phyloP scores from a whole-genome alignment of 2,113 vertebrate species.

The Poecilia latipinna region DNA sequence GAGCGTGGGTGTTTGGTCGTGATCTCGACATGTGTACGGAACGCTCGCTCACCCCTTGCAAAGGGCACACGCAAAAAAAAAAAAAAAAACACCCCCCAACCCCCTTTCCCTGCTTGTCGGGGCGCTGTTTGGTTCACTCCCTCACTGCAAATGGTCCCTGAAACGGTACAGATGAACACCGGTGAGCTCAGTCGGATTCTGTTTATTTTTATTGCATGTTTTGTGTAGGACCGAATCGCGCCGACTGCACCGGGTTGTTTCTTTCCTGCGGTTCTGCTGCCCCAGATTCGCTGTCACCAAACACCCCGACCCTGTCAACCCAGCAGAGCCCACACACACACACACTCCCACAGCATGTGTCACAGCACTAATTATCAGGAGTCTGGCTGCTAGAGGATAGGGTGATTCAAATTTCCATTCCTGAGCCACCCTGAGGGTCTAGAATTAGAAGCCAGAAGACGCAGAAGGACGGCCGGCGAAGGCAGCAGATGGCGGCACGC shows the following conservation, averaged over 20 bases:
- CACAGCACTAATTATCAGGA: conserved; percentile 71
- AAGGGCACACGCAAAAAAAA: conserved; percentile 23
- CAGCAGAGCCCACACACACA: conserved; percentile 30
- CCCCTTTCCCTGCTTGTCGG: conserved; percentile 23
- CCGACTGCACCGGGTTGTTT: conserved; percentile 38
- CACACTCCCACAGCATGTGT: conserved; percentile 57
- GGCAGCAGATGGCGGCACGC: conserved; percentile 44
- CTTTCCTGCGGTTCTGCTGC: conserved; percentile 50
- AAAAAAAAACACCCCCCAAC: conserved; percentile 31
- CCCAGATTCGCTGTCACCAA: conserved; percentile 74
- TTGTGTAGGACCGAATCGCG: conserved; percentile 60
- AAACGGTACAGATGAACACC: conserved; percentile 18
- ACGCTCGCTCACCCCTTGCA: conserved; percentile 47
- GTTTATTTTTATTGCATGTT: neutral
- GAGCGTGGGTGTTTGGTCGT: conserved; percentile 67
- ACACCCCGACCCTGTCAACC: conserved; percentile 71
- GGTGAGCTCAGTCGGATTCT: neutral
- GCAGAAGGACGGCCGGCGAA: conserved; percentile 49
- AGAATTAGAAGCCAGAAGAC: conserved; percentile 67
- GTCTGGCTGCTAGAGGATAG: conserved; percentile 57
- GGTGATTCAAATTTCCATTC: conserved; percentile 74
- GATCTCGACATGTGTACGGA: conserved; percentile 52
- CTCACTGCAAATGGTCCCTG: conserved; percentile 31
- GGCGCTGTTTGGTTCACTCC: conserved; percentile 32
- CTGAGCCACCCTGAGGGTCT: conserved; percentile 57